phyloP scores from a whole-genome alignment of 2,888 invertebrate genomes.

The Megastigmus dorsalis region DNA sequence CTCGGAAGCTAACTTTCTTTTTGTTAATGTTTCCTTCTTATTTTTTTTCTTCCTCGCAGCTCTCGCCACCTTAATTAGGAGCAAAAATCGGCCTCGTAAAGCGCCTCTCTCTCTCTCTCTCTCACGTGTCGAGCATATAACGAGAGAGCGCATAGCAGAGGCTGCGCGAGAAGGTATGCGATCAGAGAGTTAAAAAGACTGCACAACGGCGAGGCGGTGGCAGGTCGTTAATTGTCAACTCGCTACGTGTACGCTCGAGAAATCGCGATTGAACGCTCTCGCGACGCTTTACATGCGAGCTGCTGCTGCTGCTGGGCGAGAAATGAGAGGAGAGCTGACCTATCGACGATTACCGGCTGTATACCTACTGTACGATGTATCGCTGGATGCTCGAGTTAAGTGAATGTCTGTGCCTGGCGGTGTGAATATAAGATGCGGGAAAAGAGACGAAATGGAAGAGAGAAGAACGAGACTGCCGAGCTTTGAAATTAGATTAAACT shows the following conservation, averaged over 20 bases:
- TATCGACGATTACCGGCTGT: neutral
- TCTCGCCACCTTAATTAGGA: conserved; percentile 57
- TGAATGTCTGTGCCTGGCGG: too few relatives aligned
- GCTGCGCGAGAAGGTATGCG: neutral
- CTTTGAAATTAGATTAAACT: too few relatives aligned
- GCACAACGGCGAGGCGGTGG: conserved; percentile 44
- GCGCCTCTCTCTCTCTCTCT: too few relatives aligned
- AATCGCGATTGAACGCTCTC: conserved; percentile 58
- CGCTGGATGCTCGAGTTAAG: neutral
- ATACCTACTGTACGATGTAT: too few relatives aligned
- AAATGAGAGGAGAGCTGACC: conserved; percentile 46
- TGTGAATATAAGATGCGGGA: neutral
- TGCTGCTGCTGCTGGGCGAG: conserved; percentile 47
- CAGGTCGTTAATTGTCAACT: conserved; percentile 57
- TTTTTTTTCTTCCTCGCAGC: neutral
- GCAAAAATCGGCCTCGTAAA: conserved; percentile 42
- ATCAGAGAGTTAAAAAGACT: conserved; percentile 10
- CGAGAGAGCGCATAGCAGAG: neutral
- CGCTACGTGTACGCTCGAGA: conserved; percentile 57
- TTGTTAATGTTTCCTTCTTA: conserved; percentile 34
- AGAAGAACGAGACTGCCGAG: neutral
- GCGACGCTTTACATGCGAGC: conserved; percentile 61
- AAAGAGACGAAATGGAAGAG: too few relatives aligned
- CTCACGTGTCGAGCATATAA: too few relatives aligned
- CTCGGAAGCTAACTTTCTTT: conserved; percentile 1